These are phyloP conservation scores for Leptoteleia sp. DNA, from an alignment of 1,140 invertebrate genomes.

Conservation along the genomic window DNA sequence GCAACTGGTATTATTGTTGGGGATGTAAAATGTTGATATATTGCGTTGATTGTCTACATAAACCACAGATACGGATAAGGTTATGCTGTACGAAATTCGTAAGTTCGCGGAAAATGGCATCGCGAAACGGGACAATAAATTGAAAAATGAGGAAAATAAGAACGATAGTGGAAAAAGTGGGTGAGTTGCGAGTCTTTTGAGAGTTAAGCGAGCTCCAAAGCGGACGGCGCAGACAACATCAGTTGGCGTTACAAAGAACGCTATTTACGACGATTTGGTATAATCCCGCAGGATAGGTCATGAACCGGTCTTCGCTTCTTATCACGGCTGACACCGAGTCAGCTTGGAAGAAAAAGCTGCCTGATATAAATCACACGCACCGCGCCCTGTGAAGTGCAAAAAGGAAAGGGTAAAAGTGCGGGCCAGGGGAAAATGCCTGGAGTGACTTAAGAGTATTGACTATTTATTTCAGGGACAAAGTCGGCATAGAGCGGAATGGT, in stretches of 20 bases:
- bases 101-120: conserved; percentile 20
- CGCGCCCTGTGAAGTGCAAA: not conserved
- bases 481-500: conserved; percentile 17
- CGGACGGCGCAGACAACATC: conserved; percentile 30
- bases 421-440: not conserved
- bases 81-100: conserved; percentile 10
- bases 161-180: conserved; percentile 6
- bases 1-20: too few species aligned
- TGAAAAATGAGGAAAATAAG: conserved; percentile 35
- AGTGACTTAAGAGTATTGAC: conserved; percentile 34
- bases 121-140: conserved; percentile 22
- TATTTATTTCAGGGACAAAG: conserved; percentile 32
- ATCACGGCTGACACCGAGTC: conserved; percentile 20
- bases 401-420: conserved; percentile 1
- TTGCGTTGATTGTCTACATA: not conserved
- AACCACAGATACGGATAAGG: conserved; percentile 17
- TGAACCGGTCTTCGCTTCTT: conserved; percentile 42
- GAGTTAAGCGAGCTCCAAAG: conserved; percentile 30
- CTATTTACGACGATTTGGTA: conserved; percentile 55
- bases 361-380: conserved; percentile 25
- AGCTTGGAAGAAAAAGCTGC: conserved; percentile 17
- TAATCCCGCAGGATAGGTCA: conserved; percentile 48
- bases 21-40: too few species aligned
- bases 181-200: conserved; percentile 41
- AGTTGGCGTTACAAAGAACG: conserved; percentile 42